Evolutionary conservation across 1,140 invertebrate species (phyloP), one percentile per base, ranked within the genome.

Genomic region (Drosophila dunni): DNA sequence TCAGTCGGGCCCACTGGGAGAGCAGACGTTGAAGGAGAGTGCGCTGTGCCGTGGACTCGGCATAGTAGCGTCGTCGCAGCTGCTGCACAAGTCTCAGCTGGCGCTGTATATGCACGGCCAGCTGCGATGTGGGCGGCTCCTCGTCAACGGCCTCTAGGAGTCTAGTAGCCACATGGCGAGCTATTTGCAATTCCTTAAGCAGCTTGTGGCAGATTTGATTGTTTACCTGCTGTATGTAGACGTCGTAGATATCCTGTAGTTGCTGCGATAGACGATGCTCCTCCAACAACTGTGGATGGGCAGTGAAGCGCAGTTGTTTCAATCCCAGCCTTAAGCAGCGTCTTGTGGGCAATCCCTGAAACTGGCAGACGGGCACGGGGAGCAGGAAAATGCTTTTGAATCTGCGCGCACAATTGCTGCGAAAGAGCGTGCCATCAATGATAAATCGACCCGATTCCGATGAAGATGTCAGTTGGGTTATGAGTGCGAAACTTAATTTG

Each of bases 241-340:
- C 20, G n/a, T 92, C 76, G 50, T 79, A 92, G 2, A 91, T 70
- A 46, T 90, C 76, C 36, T 88, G 81, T n/a, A 93, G 58, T 50
- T 91, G 78, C 38, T 92, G 81, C n/a, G 89, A 77, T 13, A 93
- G 36, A 1, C 83, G 69, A 68, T 93, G 93, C 79, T 94, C 93
- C 20, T 92, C 73, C 56, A 90, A 88, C 10, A 93, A 84, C 20
- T 92, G 79, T 1, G 90, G 91, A 79, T 93, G 93, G n/a, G 81
- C 60, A 7, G 69, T 89, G 24, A 94, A 93, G n/a, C 90, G 83
- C 11, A 93, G 42, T 7, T 85, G 62, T n/a, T 82, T 81, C 0
- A 93, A 54, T 53, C 76, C 64, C 11, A 93, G n/a, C 46, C 90
- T 86, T 10, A 93, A 61, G 34, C 89, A 92, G 44, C 92, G 92